Evolutionary conservation across 2,113 vertebrate species (phyloP).

Genomic region (Chrysemys picta): DNA sequence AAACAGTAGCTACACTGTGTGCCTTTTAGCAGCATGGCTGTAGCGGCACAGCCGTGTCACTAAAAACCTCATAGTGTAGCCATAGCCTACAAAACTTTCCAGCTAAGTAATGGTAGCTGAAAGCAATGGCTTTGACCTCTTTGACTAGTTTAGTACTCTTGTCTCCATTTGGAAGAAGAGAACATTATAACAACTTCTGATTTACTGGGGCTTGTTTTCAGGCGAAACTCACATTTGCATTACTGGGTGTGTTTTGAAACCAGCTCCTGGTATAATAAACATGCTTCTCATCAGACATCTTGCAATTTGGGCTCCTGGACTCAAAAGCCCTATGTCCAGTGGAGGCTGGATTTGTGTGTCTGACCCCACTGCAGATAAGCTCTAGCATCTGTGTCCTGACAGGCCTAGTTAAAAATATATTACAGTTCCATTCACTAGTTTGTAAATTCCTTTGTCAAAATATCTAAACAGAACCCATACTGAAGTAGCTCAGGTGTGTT

Average conservation of each 20-base stretch:
- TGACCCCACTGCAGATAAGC: not conserved
- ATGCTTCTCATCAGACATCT: not conserved
- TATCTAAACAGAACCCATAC: not conserved
- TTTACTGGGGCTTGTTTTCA: constrained; percentile 30
- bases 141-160: not conserved
- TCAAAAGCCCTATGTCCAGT: not conserved
- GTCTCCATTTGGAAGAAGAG: not conserved
- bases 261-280: constrained; percentile 1
- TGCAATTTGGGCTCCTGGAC: not conserved
- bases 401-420: fast-evolving
- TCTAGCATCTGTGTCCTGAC: not conserved
- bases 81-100: not conserved
- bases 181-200: not conserved
- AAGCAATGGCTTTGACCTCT: not conserved
- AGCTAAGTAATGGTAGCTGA: not conserved
- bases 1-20: too few relatives aligned
- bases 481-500: not conserved
- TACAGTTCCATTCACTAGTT: not conserved
- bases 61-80: too few relatives aligned
- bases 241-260: not conserved
- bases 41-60: too few relatives aligned
- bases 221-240: constrained; percentile 14
- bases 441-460: not conserved
- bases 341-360: not conserved
- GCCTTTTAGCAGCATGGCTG: too few relatives aligned